These are phyloP conservation scores for Craniophora ligustri DNA, from an alignment of 2,888 invertebrate genomes.

Conservation along the genomic window DNA sequence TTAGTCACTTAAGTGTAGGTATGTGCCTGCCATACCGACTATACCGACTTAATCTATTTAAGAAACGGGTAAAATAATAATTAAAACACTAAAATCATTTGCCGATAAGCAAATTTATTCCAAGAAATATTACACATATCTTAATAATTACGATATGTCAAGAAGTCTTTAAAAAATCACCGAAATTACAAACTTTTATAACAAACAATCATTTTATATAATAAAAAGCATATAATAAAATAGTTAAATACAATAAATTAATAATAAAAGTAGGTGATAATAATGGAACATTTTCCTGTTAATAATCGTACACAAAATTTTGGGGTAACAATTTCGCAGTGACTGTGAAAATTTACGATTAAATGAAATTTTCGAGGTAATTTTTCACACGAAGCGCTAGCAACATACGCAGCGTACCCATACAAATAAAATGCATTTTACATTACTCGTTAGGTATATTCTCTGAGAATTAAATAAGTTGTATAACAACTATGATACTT, in stretches of 20 bases:
- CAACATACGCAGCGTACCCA: background rate
- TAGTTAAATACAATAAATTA: constrained; percentile 5
- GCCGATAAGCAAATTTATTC: constrained; percentile 86
- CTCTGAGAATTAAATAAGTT: too few relatives aligned
- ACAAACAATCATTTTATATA: constrained; percentile 31
- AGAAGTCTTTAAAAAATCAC: constrained; percentile 84
- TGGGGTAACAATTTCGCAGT: background rate
- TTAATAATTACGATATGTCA: constrained; percentile 84
- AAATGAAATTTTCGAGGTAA: constrained; percentile 12
- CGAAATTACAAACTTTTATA: constrained; percentile 59
- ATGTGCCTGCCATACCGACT: too few relatives aligned
- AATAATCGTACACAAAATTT: constrained; percentile 29
- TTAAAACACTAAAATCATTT: constrained; percentile 55
- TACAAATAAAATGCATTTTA: constrained; percentile 9
- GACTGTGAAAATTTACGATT: constrained; percentile 4
- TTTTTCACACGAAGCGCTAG: background rate
- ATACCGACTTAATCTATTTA: too few relatives aligned
- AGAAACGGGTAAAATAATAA: background rate
- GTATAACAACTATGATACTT: too few relatives aligned
- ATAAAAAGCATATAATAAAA: constrained; percentile 1
- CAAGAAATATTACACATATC: constrained; percentile 81
- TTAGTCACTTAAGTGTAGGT: too few relatives aligned
- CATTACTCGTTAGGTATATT: too few relatives aligned
- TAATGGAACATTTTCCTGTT: constrained; percentile 7
- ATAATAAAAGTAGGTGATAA: constrained; percentile 21